Conservation (phyloP, 2,113 vertebrate genomes). For the Rhynchopsitta pachyrhyncha region DNA sequence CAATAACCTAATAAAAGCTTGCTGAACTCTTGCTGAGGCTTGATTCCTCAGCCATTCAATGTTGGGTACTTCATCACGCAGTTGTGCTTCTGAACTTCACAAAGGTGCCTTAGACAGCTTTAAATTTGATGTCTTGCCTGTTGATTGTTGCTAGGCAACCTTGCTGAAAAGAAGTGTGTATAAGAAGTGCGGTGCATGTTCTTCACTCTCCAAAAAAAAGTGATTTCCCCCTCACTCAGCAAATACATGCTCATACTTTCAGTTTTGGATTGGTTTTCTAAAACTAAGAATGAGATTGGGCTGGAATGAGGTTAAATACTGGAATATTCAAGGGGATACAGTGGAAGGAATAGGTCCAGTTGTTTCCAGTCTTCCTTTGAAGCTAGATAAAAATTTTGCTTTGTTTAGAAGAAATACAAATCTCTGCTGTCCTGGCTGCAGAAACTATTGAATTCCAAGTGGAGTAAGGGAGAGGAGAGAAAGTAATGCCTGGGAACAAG, state of each 20-base stretch:
- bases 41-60: not conserved
- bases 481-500: not conserved
- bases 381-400: not conserved
- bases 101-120: not conserved
- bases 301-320: not conserved
- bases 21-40: rapidly evolving
- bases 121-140: rapidly evolving
- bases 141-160: not conserved
- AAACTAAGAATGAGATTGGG: not conserved
- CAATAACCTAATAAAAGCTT: rapidly evolving
- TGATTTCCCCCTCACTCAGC: rapidly evolving
- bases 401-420: not conserved
- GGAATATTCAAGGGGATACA: not conserved
- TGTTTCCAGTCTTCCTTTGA: not conserved
- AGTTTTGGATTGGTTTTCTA: not conserved
- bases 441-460: not conserved
- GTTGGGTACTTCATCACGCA: not conserved
- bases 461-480: not conserved
- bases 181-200: rapidly evolving
- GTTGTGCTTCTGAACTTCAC: not conserved
- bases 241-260: rapidly evolving
- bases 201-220: not conserved
- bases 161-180: not conserved
- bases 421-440: not conserved
- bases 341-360: not conserved